Conservation (phyloP, 2,113 vertebrate species). For the Pterophyllum scalare region DNA sequence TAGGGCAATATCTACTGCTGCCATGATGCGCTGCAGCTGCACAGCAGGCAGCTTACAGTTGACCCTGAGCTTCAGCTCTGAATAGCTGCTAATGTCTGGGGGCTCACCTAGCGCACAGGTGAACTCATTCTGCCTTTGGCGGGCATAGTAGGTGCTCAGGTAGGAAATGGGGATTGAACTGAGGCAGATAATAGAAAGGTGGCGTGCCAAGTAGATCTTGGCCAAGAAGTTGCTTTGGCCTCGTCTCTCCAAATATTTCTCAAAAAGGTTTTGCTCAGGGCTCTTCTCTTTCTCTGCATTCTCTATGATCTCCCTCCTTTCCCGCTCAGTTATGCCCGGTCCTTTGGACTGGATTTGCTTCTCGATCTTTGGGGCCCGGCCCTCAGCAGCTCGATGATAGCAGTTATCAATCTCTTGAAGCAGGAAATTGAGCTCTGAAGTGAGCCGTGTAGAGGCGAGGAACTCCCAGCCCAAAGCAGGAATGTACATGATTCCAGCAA, state of each 20-base stretch:
- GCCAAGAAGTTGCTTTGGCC: slow-evolving; percentile 98
- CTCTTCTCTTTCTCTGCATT: slow-evolving; percentile 99
- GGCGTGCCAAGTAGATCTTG: slow-evolving; percentile 93
- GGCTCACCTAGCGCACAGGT: slow-evolving; percentile 92
- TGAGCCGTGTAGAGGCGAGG: slow-evolving; percentile 95
- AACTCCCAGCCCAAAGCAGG: slow-evolving; percentile 98
- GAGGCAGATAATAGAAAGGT: slow-evolving; percentile 96
- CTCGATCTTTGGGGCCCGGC: slow-evolving; percentile 97
- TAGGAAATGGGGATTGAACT: slow-evolving; percentile 96
- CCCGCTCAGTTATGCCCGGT: slow-evolving; percentile 93
- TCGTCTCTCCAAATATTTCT: slow-evolving; percentile 96
- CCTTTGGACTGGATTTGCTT: slow-evolving; percentile 99
- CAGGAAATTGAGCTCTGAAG: slow-evolving; percentile 98
- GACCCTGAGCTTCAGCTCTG: slow-evolving; percentile 86
- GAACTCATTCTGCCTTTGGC: slow-evolving; percentile 97
- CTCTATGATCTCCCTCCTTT: slow-evolving; percentile 96
- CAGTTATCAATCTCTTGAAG: slow-evolving; percentile 99
- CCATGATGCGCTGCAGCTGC: slow-evolving; percentile 97
- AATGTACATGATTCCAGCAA: slow-evolving; percentile 98
- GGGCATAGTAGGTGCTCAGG: slow-evolving; percentile 94
- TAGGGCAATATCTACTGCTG: slow-evolving; percentile 90
- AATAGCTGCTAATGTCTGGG: slow-evolving; percentile 88
- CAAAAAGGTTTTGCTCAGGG: slow-evolving; percentile 97
- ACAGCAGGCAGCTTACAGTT: slow-evolving; percentile 97
- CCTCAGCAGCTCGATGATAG: slow-evolving; percentile 97